Evolutionary conservation across 2,113 vertebrate genomes (phyloP).

Genomic region (Nesogale talazaci): DNA sequence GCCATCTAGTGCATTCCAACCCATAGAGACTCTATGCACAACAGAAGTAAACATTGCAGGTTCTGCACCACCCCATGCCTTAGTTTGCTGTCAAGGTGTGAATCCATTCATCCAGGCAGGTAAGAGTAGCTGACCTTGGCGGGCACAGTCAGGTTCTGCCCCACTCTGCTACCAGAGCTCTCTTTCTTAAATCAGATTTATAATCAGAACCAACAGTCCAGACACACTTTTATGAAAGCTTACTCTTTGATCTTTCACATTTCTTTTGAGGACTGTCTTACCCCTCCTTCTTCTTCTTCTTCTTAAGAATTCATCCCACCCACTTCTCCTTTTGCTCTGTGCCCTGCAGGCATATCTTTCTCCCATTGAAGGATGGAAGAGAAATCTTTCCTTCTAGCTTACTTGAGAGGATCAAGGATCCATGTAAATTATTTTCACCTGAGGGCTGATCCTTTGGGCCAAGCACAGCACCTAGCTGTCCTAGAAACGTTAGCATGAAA

Average conservation of each 20-base stretch:
- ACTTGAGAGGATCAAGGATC: neutral
- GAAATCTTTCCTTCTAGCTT: neutral
- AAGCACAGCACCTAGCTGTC: neutral
- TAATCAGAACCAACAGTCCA: neutral
- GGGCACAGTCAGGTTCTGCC: too few species aligned
- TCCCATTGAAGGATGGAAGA: neutral
- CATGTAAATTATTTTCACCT: neutral
- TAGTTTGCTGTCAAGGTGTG: neutral
- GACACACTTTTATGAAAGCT: fast-evolving
- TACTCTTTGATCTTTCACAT: neutral
- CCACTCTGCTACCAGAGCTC: neutral
- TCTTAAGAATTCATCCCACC: too few species aligned
- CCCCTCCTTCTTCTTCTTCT: too few species aligned
- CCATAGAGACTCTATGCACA: too few species aligned
- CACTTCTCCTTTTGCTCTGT: neutral
- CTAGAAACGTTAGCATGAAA: neutral
- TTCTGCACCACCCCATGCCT: too few species aligned
- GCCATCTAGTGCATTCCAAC: too few species aligned
- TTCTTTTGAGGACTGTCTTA: fast-evolving
- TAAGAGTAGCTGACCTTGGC: too few species aligned
- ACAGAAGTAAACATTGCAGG: too few species aligned
- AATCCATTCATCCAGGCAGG: too few species aligned
- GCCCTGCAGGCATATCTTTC: neutral
- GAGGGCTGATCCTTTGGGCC: neutral
- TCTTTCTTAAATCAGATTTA: neutral